Conservation (phyloP, 2,888 invertebrate genomes). For the Teleogryllus oceanicus region DNA sequence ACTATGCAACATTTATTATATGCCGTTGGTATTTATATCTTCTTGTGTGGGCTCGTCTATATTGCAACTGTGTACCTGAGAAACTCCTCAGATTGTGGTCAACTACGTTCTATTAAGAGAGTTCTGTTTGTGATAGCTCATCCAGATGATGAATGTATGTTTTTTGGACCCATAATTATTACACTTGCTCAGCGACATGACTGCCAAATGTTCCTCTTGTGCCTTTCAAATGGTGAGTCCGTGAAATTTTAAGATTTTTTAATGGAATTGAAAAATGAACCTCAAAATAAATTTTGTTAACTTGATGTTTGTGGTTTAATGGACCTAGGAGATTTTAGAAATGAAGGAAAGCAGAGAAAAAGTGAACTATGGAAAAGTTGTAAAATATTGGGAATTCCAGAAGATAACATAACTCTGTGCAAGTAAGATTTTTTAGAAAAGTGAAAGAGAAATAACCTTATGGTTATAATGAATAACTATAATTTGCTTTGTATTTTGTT, state of each 20-base stretch:
- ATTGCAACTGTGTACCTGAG: constrained; percentile 47
- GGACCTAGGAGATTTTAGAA: constrained; percentile 62
- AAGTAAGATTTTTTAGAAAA: constrained; percentile 45
- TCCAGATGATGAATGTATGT: constrained; percentile 99
- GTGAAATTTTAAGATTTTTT: not conserved
- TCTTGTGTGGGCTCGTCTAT: constrained; percentile 53
- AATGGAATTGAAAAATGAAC: not conserved
- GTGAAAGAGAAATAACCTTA: not conserved
- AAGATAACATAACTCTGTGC: constrained; percentile 66
- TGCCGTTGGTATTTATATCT: constrained; percentile 52
- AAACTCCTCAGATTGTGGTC: constrained; percentile 45
- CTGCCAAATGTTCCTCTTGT: constrained; percentile 73
- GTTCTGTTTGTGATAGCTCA: constrained; percentile 86
- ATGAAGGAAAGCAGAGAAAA: constrained; percentile 61
- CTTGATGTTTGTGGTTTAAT: constrained; percentile 32
- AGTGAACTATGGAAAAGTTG: constrained; percentile 82
- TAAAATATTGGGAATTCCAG: constrained; percentile 70
- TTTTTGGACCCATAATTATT: constrained; percentile 88
- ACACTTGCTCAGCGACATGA: constrained; percentile 60
- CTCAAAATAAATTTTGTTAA: not conserved
- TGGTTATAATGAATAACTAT: not conserved
- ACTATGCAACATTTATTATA: constrained; percentile 56
- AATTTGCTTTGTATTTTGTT: constrained; percentile 37
- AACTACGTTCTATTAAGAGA: constrained; percentile 55
- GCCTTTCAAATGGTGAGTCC: constrained; percentile 74